A percentile compares a stretch with the other conserved stretches of the same genome.
Evolutionary conservation across 2,888 invertebrate species (phyloP).

Genomic region (Aelia acuminata): DNA sequence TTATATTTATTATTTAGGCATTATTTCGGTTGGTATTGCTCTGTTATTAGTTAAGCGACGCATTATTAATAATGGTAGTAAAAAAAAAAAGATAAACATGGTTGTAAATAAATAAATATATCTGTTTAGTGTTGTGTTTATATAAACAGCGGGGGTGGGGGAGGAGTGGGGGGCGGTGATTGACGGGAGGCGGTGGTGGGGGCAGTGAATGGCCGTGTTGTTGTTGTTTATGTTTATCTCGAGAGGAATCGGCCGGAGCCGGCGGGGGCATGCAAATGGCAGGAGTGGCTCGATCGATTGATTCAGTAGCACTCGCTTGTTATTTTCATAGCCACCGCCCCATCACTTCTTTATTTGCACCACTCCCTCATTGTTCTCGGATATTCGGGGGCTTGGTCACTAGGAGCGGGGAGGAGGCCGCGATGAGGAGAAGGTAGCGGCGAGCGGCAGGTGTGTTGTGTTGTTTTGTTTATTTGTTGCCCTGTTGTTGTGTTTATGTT

Average conservation of each 20-base stretch:
- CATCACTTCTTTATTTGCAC: not conserved
- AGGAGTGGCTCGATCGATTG: slow-evolving; percentile 62
- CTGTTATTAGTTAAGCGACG: no score
- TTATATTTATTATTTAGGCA: no score
- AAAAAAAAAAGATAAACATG: not conserved
- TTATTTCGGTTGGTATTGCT: no score
- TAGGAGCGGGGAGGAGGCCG: not conserved
- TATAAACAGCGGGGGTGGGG: not conserved
- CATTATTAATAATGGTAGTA: no score
- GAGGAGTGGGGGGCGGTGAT: slow-evolving; percentile 24
- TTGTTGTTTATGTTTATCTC: slow-evolving; percentile 59
- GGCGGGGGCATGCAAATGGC: slow-evolving; percentile 60
- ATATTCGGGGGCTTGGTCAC: not conserved
- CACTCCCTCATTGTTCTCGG: not conserved
- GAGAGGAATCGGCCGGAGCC: not conserved
- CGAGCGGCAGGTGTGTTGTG: not conserved
- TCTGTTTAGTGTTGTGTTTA: slow-evolving; percentile 36
- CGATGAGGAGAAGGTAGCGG: no score
- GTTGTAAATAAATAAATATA: not conserved
- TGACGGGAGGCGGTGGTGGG: slow-evolving; percentile 48
- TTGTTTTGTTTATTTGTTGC: slow-evolving; percentile 53
- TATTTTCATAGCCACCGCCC: slow-evolving; percentile 58
- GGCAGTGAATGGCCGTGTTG: slow-evolving; percentile 51
- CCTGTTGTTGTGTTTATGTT: slow-evolving; percentile 60
- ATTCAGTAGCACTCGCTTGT: slow-evolving; percentile 53